These are phyloP conservation scores for Drosophila tani DNA, from an alignment of 1,140 invertebrate genomes.

Conservation along the genomic window DNA sequence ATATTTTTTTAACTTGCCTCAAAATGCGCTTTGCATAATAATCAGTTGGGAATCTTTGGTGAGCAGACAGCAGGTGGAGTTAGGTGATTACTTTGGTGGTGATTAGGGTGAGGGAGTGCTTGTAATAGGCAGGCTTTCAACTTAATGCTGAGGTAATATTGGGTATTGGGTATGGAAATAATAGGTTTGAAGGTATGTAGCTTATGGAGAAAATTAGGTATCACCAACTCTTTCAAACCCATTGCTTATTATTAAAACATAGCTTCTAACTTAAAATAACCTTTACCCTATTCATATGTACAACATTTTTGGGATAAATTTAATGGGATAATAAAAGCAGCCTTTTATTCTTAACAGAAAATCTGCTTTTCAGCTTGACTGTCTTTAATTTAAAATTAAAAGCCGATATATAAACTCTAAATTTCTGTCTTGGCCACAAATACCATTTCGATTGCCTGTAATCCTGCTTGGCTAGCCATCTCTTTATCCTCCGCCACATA, in stretches of 20 bases:
- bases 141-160: neutral
- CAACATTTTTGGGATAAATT: too few species aligned
- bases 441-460: neutral
- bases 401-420: neutral
- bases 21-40: conserved; percentile 44
- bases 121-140: conserved; percentile 12
- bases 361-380: too few species aligned
- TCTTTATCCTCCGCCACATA: conserved; percentile 2
- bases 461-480: neutral
- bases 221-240: too few species aligned
- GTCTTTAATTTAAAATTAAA: too few species aligned
- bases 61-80: conserved; percentile 1
- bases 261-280: too few species aligned
- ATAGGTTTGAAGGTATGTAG: neutral
- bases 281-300: too few species aligned
- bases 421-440: neutral
- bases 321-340: too few species aligned
- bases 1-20: conserved; percentile 36
- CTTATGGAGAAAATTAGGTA: neutral
- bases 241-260: too few species aligned
- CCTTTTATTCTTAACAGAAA: too few species aligned
- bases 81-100: conserved; percentile 19
- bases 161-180: conserved; percentile 3
- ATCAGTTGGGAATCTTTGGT: conserved; percentile 29
- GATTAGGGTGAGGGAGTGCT: conserved; percentile 6